Conservation (phyloP, 1,140 invertebrate genomes). For the Sarcophaga peregrina region DNA sequence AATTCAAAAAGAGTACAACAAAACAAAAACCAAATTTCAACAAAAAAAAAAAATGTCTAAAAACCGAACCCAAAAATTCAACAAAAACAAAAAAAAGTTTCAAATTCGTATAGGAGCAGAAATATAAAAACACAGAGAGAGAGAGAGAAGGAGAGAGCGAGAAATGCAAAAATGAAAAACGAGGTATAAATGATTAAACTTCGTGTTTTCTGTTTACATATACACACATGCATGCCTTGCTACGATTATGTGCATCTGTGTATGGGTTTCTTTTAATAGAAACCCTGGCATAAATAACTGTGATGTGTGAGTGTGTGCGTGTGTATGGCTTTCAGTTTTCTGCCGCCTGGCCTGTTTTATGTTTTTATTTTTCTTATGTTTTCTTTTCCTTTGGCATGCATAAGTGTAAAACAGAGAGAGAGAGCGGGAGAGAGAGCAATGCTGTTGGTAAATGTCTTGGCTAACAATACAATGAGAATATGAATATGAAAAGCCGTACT, state of each 20-base stretch:
- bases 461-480: background rate
- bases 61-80: background rate
- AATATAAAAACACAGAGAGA: too few species aligned
- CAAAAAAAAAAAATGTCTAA: background rate
- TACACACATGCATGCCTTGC: too few species aligned
- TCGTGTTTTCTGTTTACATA: too few species aligned
- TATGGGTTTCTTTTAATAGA: background rate
- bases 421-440: too few species aligned
- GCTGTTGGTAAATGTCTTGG: slow-evolving; percentile 23
- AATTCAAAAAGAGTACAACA: background rate
- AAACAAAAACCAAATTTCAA: background rate
- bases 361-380: background rate
- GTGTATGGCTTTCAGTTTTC: background rate
- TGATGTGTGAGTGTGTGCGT: too few species aligned
- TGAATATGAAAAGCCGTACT: slow-evolving; percentile 26
- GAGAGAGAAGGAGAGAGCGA: too few species aligned
- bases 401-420: background rate
- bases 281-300: background rate
- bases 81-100: background rate
- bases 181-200: too few species aligned
- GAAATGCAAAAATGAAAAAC: too few species aligned
- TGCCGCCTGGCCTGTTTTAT: slow-evolving; percentile 8
- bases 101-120: background rate
- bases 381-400: background rate
- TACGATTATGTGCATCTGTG: too few species aligned